A percentile compares a stretch with the other conserved stretches of the same genome.
These are phyloP conservation scores for Clivina fossor DNA, from an alignment of 2,888 invertebrate genomes.

Conservation along the genomic window DNA sequence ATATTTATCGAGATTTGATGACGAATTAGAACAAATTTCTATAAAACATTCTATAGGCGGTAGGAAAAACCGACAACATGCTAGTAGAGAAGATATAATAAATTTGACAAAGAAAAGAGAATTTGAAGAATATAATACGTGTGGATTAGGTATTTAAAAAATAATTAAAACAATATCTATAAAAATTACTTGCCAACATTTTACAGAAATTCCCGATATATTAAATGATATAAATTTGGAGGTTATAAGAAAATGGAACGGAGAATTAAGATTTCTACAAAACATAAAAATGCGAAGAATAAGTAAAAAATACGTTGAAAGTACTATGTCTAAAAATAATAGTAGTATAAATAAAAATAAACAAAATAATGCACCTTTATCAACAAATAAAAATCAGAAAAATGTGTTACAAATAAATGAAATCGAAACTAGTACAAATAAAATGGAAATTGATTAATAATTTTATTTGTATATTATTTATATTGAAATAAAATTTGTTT, in stretches of 20 bases:
- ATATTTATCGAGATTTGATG: conserved; percentile 69
- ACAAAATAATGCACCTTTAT: background rate
- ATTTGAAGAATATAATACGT: conserved; percentile 70
- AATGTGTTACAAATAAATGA: too few species aligned
- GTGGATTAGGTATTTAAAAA: conserved; percentile 61
- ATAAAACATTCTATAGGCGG: conserved; percentile 77
- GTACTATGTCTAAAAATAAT: conserved; percentile 1
- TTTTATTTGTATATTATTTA: too few species aligned
- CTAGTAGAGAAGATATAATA: conserved; percentile 76
- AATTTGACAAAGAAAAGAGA: conserved; percentile 76
- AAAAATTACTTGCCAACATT: conserved; percentile 39
- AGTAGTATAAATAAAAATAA: background rate
- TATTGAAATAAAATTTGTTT: too few species aligned
- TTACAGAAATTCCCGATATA: conserved; percentile 71
- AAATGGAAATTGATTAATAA: conserved; percentile 2
- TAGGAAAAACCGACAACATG: conserved; percentile 75
- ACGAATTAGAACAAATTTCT: conserved; percentile 76
- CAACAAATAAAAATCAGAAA: too few species aligned
- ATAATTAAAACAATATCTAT: conserved; percentile 23
- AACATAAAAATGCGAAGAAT: conserved; percentile 67
- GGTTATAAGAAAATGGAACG: conserved; percentile 66
- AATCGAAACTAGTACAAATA: too few species aligned
- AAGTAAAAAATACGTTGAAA: conserved; percentile 49
- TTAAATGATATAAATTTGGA: conserved; percentile 61
- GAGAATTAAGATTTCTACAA: conserved; percentile 65